These are phyloP conservation scores for Malurus cyaneus DNA, from an alignment of 2,113 vertebrate genomes.

Conservation along the genomic window DNA sequence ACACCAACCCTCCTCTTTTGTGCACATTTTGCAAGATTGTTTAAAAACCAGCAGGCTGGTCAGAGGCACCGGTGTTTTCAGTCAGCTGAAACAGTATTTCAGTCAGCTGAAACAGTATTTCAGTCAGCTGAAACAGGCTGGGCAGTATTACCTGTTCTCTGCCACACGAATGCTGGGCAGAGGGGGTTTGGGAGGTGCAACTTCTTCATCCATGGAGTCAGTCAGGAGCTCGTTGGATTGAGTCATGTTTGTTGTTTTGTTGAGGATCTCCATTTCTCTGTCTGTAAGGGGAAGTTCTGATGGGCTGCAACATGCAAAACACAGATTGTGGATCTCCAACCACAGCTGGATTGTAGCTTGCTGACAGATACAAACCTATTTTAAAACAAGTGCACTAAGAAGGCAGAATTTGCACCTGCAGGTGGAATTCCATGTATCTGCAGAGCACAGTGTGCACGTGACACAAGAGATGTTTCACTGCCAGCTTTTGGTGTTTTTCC, in stretches of 20 bases:
- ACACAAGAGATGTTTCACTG: neutral
- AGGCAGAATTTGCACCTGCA: neutral
- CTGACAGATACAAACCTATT: neutral
- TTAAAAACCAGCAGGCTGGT: neutral
- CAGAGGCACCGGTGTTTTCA: neutral
- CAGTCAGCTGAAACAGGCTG: neutral
- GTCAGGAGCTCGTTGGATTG: slow-evolving; percentile 76
- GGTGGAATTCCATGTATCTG: neutral
- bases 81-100: neutral
- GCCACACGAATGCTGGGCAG: slow-evolving; percentile 92
- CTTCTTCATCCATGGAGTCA: slow-evolving; percentile 81
- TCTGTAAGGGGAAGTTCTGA: slow-evolving; percentile 85
- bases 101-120: neutral
- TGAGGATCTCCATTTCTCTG: slow-evolving; percentile 87
- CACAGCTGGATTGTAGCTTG: neutral
- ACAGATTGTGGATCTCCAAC: neutral
- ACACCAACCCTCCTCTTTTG: neutral
- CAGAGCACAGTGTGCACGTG: neutral
- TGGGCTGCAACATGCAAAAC: slow-evolving; percentile 64
- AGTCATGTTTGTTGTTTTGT: slow-evolving; percentile 76
- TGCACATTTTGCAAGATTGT: neutral
- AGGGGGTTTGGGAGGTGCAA: slow-evolving; percentile 94
- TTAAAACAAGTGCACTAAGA: neutral
- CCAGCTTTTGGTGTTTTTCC: neutral
- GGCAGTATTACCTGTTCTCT: slow-evolving; percentile 84